phyloP scores from a whole-genome alignment of 2,888 invertebrate genomes.

The Pristionchus japonicus region DNA sequence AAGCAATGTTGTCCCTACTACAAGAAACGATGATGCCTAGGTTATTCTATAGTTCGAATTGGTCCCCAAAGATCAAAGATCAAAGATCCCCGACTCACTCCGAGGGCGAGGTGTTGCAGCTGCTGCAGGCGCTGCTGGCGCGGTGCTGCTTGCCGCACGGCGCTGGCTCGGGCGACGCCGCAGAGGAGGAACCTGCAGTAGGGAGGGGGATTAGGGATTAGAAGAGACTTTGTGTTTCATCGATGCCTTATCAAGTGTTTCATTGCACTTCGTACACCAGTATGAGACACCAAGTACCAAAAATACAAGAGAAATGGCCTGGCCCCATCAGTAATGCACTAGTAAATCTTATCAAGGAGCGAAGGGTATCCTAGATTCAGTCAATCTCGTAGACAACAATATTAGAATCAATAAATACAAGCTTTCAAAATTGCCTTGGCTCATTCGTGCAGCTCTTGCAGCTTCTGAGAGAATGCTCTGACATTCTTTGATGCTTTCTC shows the following conservation, averaged over 20 bases:
- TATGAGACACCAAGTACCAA: neutral
- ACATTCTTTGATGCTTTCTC: no score
- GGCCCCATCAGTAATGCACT: neutral
- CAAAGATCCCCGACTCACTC: neutral
- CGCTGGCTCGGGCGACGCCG: slow-evolving; percentile 14
- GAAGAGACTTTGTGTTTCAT: neutral
- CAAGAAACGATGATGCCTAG: no score
- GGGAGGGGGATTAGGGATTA: neutral
- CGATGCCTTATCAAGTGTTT: neutral
- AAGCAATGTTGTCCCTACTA: no score
- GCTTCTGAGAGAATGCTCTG: no score
- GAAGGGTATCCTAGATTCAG: no score
- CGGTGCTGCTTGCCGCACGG: slow-evolving; percentile 37
- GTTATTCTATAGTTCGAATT: no score
- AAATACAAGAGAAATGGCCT: neutral
- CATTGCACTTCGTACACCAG: neutral
- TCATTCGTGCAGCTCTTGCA: no score
- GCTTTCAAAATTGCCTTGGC: no score
- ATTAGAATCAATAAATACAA: no score
- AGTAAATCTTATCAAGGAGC: no score
- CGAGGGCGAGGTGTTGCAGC: slow-evolving; percentile 34
- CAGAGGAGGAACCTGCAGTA: neutral
- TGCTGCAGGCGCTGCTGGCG: slow-evolving; percentile 41
- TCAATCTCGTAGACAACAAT: no score
- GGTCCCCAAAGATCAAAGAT: neutral